These are phyloP conservation scores for Drosophila trapezifrons DNA, from an alignment of 1,140 invertebrate genomes.

Conservation along the genomic window DNA sequence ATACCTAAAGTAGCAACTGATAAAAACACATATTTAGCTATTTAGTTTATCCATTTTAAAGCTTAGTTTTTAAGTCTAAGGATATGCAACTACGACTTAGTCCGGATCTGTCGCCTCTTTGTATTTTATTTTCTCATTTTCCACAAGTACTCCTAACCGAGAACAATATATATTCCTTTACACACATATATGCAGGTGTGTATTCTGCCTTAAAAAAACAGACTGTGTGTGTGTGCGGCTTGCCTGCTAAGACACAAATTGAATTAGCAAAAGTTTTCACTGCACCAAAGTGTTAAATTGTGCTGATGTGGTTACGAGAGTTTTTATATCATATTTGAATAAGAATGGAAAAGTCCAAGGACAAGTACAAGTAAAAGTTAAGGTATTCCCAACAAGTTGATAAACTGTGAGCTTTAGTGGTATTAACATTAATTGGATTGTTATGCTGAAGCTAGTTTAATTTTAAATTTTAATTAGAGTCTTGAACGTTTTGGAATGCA, in stretches of 20 bases:
- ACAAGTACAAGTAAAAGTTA: not conserved
- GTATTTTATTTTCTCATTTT: not conserved
- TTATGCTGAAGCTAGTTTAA: too few species aligned
- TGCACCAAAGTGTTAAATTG: conserved; percentile 19
- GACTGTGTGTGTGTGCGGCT: too few species aligned
- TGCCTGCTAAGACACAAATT: conserved; percentile 9
- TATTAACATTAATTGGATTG: not conserved
- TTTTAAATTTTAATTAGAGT: not conserved
- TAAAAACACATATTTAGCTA: too few species aligned
- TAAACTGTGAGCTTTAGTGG: not conserved
- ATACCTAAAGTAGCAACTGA: too few species aligned
- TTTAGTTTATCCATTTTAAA: too few species aligned
- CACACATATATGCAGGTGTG: not conserved
- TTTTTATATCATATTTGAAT: not conserved
- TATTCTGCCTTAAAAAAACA: not conserved
- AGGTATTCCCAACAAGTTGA: not conserved
- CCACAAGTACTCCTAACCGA: not conserved
- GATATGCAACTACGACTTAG: too few species aligned
- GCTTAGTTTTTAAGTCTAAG: too few species aligned
- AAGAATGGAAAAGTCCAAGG: not conserved
- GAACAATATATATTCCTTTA: too few species aligned
- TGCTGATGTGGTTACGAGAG: not conserved
- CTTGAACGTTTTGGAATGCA: not conserved
- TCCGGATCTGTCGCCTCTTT: not conserved
- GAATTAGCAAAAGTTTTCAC: conserved; percentile 27